phyloP scores from a whole-genome alignment of 2,888 invertebrate genomes.

The Hetaerina titia region DNA sequence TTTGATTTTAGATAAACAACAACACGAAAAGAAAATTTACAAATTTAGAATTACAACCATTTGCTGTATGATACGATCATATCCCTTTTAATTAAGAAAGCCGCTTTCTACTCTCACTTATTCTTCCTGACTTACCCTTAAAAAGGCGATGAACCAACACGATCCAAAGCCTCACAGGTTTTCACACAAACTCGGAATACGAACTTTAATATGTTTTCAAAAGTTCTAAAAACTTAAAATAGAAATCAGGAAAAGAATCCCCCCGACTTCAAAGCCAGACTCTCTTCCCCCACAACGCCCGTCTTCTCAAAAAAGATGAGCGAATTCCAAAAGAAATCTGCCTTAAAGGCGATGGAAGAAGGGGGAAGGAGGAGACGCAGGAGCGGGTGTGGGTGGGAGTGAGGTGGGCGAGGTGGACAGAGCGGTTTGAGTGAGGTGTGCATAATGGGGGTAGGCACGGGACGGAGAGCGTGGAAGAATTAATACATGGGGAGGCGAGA shows the following conservation, averaged over 20 bases:
- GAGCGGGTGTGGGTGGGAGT: neutral
- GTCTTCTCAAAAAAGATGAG: neutral
- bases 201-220: slow-evolving; percentile 18
- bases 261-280: neutral
- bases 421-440: neutral
- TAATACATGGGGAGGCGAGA: neutral
- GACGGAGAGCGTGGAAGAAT: neutral
- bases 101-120: neutral
- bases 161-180: neutral
- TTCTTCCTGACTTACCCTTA: neutral
- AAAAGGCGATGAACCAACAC: neutral
- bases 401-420: neutral
- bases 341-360: neutral
- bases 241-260: neutral
- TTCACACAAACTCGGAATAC: neutral
- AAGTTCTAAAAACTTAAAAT: neutral
- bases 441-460: neutral
- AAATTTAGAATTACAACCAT: no score
- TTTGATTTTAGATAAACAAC: no score
- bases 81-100: neutral
- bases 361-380: neutral
- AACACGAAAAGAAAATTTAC: no score
- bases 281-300: neutral
- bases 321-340: neutral
- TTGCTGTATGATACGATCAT: no score